Evolutionary conservation across 1,140 invertebrate genomes (phyloP).

Genomic region (Harlomillsia oculata): DNA sequence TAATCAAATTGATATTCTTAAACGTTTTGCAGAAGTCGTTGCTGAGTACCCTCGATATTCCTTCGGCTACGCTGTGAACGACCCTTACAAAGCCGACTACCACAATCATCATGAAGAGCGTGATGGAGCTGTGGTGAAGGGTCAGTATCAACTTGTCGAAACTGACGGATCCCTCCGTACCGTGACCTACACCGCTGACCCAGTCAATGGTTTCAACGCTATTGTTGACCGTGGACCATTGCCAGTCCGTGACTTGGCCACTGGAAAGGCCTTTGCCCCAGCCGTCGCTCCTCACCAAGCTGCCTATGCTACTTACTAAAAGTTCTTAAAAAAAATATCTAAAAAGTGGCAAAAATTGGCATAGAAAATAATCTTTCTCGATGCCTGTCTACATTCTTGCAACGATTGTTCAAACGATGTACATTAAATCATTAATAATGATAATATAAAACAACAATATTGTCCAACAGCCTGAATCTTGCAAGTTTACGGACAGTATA

Average conservation of each 20-base stretch:
- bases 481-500: too few species aligned
- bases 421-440: too few species aligned
- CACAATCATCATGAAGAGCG: constrained; percentile 26
- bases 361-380: too few species aligned
- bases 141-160: constrained; percentile 28
- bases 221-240: constrained; percentile 19
- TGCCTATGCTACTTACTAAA: too few species aligned
- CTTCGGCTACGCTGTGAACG: constrained; percentile 27
- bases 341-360: too few species aligned
- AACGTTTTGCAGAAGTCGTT: too few species aligned
- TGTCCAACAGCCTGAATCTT: too few species aligned
- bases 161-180: constrained; percentile 32
- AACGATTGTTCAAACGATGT: too few species aligned
- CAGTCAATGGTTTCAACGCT: constrained; percentile 22
- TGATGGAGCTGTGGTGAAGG: constrained; percentile 28
- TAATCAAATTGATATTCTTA: too few species aligned
- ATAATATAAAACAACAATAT: too few species aligned
- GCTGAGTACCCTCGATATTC: constrained; percentile 13
- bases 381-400: not conserved
- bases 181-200: constrained; percentile 35
- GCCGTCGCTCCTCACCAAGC: not conserved
- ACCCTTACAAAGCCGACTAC: constrained; percentile 35
- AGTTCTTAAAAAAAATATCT: too few species aligned
- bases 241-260: constrained; percentile 7
- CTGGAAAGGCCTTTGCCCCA: not conserved